phyloP scores from a whole-genome alignment of 2,888 invertebrate genomes.

The Drosophila pegasa region DNA sequence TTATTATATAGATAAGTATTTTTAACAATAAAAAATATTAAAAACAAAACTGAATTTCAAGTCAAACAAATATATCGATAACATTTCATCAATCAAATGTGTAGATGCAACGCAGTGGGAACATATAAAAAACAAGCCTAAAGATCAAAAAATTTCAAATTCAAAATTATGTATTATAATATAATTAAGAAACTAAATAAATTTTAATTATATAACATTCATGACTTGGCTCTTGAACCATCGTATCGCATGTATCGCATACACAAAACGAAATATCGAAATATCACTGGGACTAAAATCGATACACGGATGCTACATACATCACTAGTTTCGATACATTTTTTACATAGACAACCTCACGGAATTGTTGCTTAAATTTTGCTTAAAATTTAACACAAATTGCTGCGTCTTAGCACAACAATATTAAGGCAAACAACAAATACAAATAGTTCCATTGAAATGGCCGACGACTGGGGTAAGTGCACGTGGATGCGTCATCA shows the following conservation, averaged over 20 bases:
- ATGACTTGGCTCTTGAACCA: neutral
- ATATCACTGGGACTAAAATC: slow-evolving; percentile 13
- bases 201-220: slow-evolving; percentile 9
- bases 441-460: slow-evolving; percentile 68
- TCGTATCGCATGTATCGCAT: slow-evolving; percentile 30
- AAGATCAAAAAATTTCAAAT: neutral
- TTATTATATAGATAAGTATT: neutral
- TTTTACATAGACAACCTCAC: slow-evolving; percentile 48
- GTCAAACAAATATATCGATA: neutral
- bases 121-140: neutral
- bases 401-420: slow-evolving; percentile 34
- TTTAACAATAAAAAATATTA: neutral
- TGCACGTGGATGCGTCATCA: slow-evolving; percentile 56
- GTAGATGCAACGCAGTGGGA: neutral
- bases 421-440: slow-evolving; percentile 29
- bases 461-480: slow-evolving; percentile 91
- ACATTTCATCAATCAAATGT: neutral
- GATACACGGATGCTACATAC: slow-evolving; percentile 19
- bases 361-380: slow-evolving; percentile 50
- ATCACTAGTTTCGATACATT: slow-evolving; percentile 52
- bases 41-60: neutral
- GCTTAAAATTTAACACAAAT: slow-evolving; percentile 31
- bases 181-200: neutral
- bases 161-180: neutral
- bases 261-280: slow-evolving; percentile 12